These are phyloP conservation scores for Melanostoma scalare DNA, from an alignment of 2,888 invertebrate species.

Conservation along the genomic window DNA sequence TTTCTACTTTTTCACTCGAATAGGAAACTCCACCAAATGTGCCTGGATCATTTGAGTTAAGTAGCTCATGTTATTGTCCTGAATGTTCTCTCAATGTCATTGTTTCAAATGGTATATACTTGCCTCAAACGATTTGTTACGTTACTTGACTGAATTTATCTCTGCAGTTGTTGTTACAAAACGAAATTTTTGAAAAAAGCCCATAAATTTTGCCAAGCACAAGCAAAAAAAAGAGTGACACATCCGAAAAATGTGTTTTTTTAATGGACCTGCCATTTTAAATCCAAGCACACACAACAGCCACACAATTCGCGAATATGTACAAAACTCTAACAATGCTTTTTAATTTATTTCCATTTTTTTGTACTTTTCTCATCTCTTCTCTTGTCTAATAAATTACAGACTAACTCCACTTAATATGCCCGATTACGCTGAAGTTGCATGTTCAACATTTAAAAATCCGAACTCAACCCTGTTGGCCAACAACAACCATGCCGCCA, in stretches of 20 bases:
- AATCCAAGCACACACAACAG: constrained; percentile 8
- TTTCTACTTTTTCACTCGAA: too few relatives aligned
- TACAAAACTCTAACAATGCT: background rate
- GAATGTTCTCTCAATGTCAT: too few relatives aligned
- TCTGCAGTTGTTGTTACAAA: background rate
- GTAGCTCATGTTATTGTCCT: too few relatives aligned
- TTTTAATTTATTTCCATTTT: constrained; percentile 29
- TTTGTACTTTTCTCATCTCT: constrained; percentile 46
- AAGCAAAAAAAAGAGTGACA: constrained; percentile 7
- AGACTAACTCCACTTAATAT: constrained; percentile 82
- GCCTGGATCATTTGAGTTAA: too few relatives aligned
- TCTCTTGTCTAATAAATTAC: constrained; percentile 71
- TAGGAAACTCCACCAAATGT: too few relatives aligned
- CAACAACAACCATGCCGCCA: constrained; percentile 71
- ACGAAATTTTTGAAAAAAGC: constrained; percentile 18
- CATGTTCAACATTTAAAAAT: constrained; percentile 82
- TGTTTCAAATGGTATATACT: too few relatives aligned
- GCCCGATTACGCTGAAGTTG: constrained; percentile 83
- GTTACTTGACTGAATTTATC: too few relatives aligned
- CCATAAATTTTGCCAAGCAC: constrained; percentile 39
- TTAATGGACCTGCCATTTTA: constrained; percentile 55
- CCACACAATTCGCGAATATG: background rate
- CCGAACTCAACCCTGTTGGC: constrained; percentile 74
- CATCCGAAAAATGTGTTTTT: constrained; percentile 47
- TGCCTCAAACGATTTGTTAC: too few relatives aligned